Conservation (phyloP, 2,113 vertebrate genomes). For the Perca schrenkii region DNA sequence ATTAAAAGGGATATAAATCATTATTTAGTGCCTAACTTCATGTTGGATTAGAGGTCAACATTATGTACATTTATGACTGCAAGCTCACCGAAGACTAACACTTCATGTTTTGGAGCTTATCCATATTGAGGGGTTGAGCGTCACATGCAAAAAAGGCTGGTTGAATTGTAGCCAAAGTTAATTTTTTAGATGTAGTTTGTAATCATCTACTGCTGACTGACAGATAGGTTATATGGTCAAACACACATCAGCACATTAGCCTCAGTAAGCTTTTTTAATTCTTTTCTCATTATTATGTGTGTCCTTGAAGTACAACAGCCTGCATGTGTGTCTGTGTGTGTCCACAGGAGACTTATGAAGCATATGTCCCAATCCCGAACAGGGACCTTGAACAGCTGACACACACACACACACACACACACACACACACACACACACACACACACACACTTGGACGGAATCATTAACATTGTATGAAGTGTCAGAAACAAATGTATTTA, state of each 20-base stretch:
- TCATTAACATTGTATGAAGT: not conserved
- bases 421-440: slow-evolving; percentile 3
- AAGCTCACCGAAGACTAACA: not conserved
- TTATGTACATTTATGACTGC: slow-evolving; percentile 29
- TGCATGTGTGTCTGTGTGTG: slow-evolving; percentile 49
- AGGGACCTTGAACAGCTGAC: slow-evolving; percentile 67
- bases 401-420: slow-evolving; percentile 33
- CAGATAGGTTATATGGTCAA: slow-evolving; percentile 24
- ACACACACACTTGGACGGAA: slow-evolving; percentile 14
- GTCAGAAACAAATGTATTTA: not conserved
- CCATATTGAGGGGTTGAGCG: slow-evolving; percentile 6
- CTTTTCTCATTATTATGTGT: slow-evolving; percentile 16
- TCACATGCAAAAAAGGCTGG: slow-evolving; percentile 20
- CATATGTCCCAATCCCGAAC: slow-evolving; percentile 69
- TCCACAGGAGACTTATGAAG: slow-evolving; percentile 69
- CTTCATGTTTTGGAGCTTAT: not conserved
- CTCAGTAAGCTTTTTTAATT: not conserved
- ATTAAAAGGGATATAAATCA: not conserved
- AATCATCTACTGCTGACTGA: slow-evolving; percentile 15
- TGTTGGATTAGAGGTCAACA: not conserved
- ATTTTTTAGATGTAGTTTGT: slow-evolving; percentile 16
- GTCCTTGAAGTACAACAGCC: slow-evolving; percentile 48
- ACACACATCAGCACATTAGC: slow-evolving; percentile 19
- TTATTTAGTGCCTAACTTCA: not conserved
- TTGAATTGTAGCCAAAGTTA: slow-evolving; percentile 30